Base-by-base conservation (phyloP, 35 echinoderm and acorn worm species). In the Diadema setosum region DNA sequence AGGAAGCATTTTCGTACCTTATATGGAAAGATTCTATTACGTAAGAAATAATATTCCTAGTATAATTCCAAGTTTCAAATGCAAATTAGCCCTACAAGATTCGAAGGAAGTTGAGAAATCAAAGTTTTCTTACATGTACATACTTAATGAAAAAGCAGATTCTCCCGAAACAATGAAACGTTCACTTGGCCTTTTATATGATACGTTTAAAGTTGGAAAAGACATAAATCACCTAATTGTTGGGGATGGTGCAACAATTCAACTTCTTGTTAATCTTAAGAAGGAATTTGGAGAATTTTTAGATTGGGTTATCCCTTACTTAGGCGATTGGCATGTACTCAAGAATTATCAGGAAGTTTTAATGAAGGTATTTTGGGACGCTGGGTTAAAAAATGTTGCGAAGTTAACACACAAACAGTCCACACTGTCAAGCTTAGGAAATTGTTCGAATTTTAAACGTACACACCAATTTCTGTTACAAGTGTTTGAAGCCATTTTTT, bases 321-420 rank as follows among this genome's bases (percentile, higher is more conserved):
- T 36, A 58, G 87, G 87, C 5, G 82, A 94, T 57, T 94, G 87
- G 92, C 92, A 94, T 65, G 45, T 85, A 16, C 41, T 94, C 20
- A 89, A 80, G 26, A 94, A 94, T 34, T 61, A 50, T 48, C 93
- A 90, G 81, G 81, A 90, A 39, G 82, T 86, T 1, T 39, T 94
- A 26, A 75, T 94, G 61, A 94, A 94, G 36, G 81, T 90, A 29
- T 94, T 91, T 49, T 89, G 76, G 87, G 87, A 94, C 90, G 86
- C 86, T 59, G 92, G 87, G 3, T 58, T 93, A 16, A 65, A 81
- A 21, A 56, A 88, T 33, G 44, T 91, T 7, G 90, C 90, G 15
- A 58, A 56, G 31, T 23, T 17, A 15, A 39, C 56, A 7, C 70
- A 88, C 33, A 81, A 81, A 34, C 45, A 34, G 9, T 42, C 5